Evolutionary conservation across 2,888 invertebrate genomes (phyloP).

Genomic region (Conchocele bisecta): DNA sequence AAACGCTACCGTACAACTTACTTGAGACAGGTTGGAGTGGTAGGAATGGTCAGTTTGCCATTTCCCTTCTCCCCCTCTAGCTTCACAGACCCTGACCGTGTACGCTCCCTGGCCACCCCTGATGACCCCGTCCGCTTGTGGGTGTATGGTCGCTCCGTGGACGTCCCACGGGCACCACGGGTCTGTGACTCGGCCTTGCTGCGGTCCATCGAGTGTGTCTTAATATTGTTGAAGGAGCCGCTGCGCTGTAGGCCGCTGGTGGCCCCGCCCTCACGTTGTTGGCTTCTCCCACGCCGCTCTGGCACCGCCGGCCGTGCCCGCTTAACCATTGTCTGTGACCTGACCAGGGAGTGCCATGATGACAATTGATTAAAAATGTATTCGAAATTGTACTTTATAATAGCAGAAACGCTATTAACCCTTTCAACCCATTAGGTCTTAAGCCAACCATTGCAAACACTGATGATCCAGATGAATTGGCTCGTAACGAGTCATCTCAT

Average conservation of each 20-base stretch:
- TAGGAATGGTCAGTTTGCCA: conserved; percentile 52
- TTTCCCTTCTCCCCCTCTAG: conserved; percentile 14
- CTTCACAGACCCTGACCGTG: conserved; percentile 26
- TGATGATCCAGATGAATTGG: too few species aligned
- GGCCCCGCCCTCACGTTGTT: conserved; percentile 5
- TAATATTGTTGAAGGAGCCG: conserved; percentile 21
- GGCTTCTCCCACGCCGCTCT: conserved; percentile 12
- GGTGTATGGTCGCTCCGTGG: conserved; percentile 12
- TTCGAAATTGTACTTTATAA: too few species aligned
- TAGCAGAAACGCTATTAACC: too few species aligned
- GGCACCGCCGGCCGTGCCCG: conserved; percentile 9
- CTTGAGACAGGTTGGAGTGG: conserved; percentile 67
- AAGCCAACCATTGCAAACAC: too few species aligned
- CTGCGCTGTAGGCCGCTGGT: conserved; percentile 23
- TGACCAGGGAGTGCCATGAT: too few species aligned
- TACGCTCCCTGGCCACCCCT: conserved; percentile 24
- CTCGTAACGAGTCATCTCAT: too few species aligned
- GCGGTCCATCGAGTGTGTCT: too few species aligned
- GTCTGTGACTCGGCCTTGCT: background rate
- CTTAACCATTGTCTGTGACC: conserved; percentile 36
- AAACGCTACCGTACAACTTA: too few species aligned
- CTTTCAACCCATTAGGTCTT: too few species aligned
- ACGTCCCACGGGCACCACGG: too few species aligned
- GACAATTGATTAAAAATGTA: too few species aligned
- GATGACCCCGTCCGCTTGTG: conserved; percentile 5